These are phyloP conservation scores for Euwallacea fornicatus DNA, from an alignment of 1,140 invertebrate genomes.

Conservation along the genomic window DNA sequence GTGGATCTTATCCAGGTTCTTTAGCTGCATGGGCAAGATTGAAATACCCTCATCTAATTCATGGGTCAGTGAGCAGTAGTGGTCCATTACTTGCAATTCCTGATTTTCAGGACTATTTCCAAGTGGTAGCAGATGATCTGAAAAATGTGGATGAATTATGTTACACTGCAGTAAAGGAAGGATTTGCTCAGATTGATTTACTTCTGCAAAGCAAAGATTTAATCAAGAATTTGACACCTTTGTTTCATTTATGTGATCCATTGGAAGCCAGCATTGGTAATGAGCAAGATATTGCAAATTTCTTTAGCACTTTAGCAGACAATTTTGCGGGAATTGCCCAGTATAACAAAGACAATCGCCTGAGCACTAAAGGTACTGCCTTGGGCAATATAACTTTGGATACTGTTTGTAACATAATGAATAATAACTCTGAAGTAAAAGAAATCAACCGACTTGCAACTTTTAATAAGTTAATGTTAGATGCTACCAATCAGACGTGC, in stretches of 20 bases:
- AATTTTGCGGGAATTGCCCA: constrained; percentile 85
- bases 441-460: constrained; percentile 70
- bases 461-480: constrained; percentile 73
- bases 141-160: constrained; percentile 65
- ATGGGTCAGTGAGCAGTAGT: constrained; percentile 84
- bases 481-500: constrained; percentile 72
- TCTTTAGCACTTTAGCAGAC: constrained; percentile 78
- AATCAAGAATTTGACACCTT: constrained; percentile 63
- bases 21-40: constrained; percentile 86
- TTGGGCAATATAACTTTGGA: constrained; percentile 79
- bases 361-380: constrained; percentile 59
- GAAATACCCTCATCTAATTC: constrained; percentile 88
- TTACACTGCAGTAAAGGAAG: constrained; percentile 63
- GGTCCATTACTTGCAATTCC: constrained; percentile 82
- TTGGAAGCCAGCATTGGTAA: constrained; percentile 66
- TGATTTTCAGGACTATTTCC: constrained; percentile 82
- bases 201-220: constrained; percentile 64
- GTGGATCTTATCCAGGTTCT: constrained; percentile 90
- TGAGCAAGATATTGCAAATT: constrained; percentile 74
- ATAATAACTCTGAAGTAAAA: constrained; percentile 59
- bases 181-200: constrained; percentile 65
- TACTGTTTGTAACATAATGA: constrained; percentile 74
- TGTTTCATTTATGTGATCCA: constrained; percentile 77
- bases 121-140: constrained; percentile 72
- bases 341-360: constrained; percentile 92